A percentile compares a stretch with the other conserved stretches of the same genome.
Conservation (phyloP, 2,113 vertebrate genomes). For the Terrapene triunguis region DNA sequence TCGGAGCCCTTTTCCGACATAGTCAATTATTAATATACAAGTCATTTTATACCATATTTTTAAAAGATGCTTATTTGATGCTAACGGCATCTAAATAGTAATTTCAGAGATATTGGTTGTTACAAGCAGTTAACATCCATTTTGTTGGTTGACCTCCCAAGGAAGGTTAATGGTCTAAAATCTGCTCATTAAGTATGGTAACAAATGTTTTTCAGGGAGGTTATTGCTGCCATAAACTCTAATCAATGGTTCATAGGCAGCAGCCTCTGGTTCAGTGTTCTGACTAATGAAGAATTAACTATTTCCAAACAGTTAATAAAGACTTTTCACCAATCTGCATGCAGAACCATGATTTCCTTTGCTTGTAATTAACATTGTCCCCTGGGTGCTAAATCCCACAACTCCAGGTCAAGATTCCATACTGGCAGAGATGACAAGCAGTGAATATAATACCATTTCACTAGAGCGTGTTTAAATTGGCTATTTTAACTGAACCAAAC, state of each 20-base stretch:
- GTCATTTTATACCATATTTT: conserved; percentile 36
- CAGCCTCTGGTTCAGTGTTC: conserved; percentile 68
- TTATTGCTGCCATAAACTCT: conserved; percentile 80
- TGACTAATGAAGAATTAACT: conserved; percentile 81
- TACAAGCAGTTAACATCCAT: conserved; percentile 74
- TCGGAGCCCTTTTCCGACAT: conserved; percentile 18
- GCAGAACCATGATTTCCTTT: conserved; percentile 63
- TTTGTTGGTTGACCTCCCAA: conserved; percentile 74
- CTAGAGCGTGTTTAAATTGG: not conserved
- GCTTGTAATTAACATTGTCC: conserved; percentile 43
- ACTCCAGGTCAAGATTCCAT: conserved; percentile 20
- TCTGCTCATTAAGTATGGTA: conserved; percentile 77
- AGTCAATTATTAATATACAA: conserved; percentile 61
- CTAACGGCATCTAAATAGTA: conserved; percentile 72
- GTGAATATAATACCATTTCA: conserved; percentile 33
- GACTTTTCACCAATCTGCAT: conserved; percentile 75
- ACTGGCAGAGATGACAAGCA: conserved; percentile 28
- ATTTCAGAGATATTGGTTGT: conserved; percentile 62
- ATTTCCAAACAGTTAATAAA: conserved; percentile 83
- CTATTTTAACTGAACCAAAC: not conserved
- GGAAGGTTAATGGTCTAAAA: conserved; percentile 79
- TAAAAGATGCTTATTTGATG: conserved; percentile 64
- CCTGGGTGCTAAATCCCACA: conserved; percentile 13
- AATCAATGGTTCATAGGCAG: conserved; percentile 75
- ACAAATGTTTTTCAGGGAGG: conserved; percentile 77